Evolutionary conservation across 2,113 vertebrate species (phyloP).

Genomic region (Vulpes lagopus): DNA sequence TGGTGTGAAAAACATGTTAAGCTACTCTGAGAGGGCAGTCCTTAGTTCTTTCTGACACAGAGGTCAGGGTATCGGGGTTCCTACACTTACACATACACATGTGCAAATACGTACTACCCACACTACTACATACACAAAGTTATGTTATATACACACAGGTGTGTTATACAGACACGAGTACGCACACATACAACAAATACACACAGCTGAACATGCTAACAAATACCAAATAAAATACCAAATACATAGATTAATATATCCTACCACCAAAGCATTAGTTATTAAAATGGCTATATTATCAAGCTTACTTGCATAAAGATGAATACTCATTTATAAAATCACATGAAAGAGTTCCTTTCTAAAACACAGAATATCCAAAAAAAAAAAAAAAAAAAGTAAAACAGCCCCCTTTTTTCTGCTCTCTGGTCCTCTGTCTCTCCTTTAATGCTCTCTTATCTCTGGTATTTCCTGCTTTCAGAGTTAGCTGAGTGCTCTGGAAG

Average conservation of each 20-base stretch:
- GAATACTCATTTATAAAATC: conserved; percentile 45
- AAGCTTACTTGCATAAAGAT: background rate
- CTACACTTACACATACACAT: background rate
- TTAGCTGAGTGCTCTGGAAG: background rate
- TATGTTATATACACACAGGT: background rate
- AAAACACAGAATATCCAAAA: background rate
- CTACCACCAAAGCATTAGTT: background rate
- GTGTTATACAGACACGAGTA: background rate
- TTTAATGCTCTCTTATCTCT: background rate
- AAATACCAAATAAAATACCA: background rate
- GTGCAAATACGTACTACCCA: background rate
- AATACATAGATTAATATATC: conserved; percentile 18
- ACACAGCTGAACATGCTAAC: conserved; percentile 36
- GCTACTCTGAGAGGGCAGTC: background rate
- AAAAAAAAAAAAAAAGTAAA: background rate
- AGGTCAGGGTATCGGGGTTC: background rate
- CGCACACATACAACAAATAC: background rate
- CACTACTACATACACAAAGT: background rate
- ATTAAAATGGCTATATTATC: conserved; percentile 4
- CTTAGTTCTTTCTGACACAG: background rate
- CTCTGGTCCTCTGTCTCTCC: background rate
- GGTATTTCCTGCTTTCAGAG: background rate
- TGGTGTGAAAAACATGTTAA: background rate
- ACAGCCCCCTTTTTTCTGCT: background rate
- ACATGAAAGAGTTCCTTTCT: conserved; percentile 10